Evolutionary conservation across 2,113 vertebrate genomes (phyloP).

Genomic region (Colossoma macropomum): DNA sequence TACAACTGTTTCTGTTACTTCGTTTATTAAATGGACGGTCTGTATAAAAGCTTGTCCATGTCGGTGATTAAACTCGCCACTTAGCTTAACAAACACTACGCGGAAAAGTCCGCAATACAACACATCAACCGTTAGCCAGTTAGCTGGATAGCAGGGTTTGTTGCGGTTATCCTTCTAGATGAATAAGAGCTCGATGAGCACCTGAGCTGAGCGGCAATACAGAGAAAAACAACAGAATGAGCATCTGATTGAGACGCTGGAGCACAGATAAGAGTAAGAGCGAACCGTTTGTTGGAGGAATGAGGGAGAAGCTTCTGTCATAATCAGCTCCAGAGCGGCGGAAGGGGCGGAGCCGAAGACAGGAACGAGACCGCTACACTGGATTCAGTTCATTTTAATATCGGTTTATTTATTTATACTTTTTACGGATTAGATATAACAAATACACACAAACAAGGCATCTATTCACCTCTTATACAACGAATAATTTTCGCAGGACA

Average conservation of each 20-base stretch:
- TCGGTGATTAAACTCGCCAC: too few relatives aligned
- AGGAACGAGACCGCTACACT: not conserved
- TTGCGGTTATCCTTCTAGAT: not conserved
- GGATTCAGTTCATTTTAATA: too few relatives aligned
- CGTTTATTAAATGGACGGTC: too few relatives aligned
- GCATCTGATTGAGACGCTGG: too few relatives aligned
- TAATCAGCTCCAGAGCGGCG: not conserved
- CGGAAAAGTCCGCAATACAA: not conserved
- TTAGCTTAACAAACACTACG: too few relatives aligned
- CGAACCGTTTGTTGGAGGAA: not conserved
- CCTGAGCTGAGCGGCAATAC: not conserved
- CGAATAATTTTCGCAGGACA: too few relatives aligned
- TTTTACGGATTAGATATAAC: too few relatives aligned
- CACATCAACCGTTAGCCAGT: constrained; percentile 8
- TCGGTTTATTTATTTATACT: too few relatives aligned
- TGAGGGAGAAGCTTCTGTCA: not conserved
- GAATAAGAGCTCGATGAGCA: not conserved
- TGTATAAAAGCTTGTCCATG: too few relatives aligned
- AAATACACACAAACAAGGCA: too few relatives aligned
- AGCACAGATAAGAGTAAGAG: not conserved
- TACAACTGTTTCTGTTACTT: too few relatives aligned
- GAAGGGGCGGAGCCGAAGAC: not conserved
- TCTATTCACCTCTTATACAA: too few relatives aligned
- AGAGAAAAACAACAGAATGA: not conserved
- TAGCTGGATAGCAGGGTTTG: not conserved